phyloP scores from a whole-genome alignment of 1,140 invertebrate species.

The Drosophila arizonae region DNA sequence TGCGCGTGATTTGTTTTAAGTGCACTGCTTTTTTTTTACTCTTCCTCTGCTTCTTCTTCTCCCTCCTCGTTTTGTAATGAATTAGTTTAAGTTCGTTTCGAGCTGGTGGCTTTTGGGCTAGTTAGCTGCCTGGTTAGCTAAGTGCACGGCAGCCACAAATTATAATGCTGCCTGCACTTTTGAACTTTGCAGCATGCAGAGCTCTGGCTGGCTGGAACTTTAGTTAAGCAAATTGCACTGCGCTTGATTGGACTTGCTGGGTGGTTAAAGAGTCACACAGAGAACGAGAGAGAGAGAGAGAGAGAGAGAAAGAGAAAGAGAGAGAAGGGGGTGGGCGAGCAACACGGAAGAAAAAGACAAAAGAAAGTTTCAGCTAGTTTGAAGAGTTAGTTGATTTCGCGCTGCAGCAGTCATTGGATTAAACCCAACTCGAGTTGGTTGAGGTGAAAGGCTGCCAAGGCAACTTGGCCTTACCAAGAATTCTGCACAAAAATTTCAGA shows the following conservation, averaged over 20 bases:
- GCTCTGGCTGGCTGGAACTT: constrained; percentile 27
- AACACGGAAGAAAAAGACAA: constrained; percentile 40
- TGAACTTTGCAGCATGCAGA: constrained; percentile 56
- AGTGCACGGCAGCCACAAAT: constrained; percentile 78
- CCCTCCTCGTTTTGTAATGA: constrained; percentile 53
- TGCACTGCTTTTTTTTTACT: constrained; percentile 33
- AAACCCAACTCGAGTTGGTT: constrained; percentile 36
- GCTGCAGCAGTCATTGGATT: constrained; percentile 49
- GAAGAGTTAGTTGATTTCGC: constrained; percentile 41
- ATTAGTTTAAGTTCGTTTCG: constrained; percentile 55
- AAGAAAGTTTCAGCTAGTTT: constrained; percentile 65
- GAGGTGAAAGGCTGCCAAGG: constrained; percentile 35
- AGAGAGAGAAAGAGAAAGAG: not conserved
- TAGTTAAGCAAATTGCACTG: constrained; percentile 63
- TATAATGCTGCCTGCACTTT: constrained; percentile 79
- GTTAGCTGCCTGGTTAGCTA: constrained; percentile 61
- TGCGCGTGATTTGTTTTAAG: constrained; percentile 57
- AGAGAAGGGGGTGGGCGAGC: too few relatives aligned
- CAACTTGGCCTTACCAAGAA: constrained; percentile 1
- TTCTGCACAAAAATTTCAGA: not conserved
- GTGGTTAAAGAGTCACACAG: not conserved
- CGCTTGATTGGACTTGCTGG: constrained; percentile 60
- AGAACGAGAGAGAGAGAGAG: not conserved
- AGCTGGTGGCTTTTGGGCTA: constrained; percentile 33
- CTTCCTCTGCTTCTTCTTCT: not conserved